A percentile compares a stretch with the other conserved stretches of the same genome.
Conservation (phyloP, 2,888 invertebrate species). For the Heteromyza rotundicornis region DNA sequence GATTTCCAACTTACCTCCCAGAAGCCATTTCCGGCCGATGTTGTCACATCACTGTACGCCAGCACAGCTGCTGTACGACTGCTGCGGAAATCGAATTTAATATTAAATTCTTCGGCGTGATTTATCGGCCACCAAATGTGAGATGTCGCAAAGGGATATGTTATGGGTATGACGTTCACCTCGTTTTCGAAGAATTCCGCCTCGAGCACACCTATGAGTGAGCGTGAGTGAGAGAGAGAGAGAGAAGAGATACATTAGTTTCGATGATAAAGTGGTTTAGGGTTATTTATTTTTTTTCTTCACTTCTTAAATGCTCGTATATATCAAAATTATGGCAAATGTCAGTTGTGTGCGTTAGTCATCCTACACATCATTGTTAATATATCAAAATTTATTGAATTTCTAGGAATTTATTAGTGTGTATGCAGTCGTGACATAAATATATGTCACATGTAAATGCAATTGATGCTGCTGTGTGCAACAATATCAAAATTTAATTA, state of each 20-base stretch:
- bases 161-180: slow-evolving; percentile 87
- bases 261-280: no score
- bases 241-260: slow-evolving; percentile 13
- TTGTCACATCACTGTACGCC: slow-evolving; percentile 81
- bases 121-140: slow-evolving; percentile 89
- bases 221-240: slow-evolving; percentile 9
- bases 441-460: no score
- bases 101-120: slow-evolving; percentile 74
- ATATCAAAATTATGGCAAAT: no score
- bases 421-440: not conserved
- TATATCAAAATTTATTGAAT: slow-evolving; percentile 14
- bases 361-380: slow-evolving; percentile 3
- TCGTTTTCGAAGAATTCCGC: slow-evolving; percentile 85
- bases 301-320: not conserved
- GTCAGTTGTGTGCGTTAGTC: not conserved
- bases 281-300: not conserved
- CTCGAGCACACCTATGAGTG: slow-evolving; percentile 69
- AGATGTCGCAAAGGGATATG: slow-evolving; percentile 88
- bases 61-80: slow-evolving; percentile 82
- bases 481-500: no score
- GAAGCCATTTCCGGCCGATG: slow-evolving; percentile 76
- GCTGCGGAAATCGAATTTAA: slow-evolving; percentile 87
- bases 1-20: slow-evolving; percentile 86
- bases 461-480: no score
- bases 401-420: slow-evolving; percentile 11